Evolutionary conservation across 2,113 vertebrate genomes (phyloP).

Genomic region (Centropristis striata): DNA sequence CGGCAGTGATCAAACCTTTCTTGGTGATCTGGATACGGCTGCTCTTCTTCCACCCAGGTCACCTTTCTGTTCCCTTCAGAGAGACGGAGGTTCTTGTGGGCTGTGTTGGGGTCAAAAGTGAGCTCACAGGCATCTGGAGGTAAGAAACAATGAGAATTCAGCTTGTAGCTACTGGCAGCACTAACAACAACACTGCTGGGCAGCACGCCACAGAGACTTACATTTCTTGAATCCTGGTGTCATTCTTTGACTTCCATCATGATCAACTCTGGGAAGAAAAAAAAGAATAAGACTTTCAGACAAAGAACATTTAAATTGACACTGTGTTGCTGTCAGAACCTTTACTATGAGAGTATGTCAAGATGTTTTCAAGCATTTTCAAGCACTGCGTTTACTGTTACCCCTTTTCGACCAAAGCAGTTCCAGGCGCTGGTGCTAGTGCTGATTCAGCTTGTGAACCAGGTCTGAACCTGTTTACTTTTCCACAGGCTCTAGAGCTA

Average conservation of each 20-base stretch:
- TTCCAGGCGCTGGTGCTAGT: no score
- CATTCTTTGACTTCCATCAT: conserved; percentile 43
- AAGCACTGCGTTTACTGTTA: no score
- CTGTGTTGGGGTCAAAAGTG: conserved; percentile 37
- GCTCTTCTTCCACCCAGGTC: conserved; percentile 37
- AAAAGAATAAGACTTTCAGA: not conserved
- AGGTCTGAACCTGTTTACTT: no score
- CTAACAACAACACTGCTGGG: not conserved
- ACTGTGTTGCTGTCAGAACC: not conserved
- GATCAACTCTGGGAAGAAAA: conserved; percentile 52
- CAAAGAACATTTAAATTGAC: not conserved
- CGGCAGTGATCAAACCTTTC: conserved; percentile 37
- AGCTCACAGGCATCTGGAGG: conserved; percentile 61
- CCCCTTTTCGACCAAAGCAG: no score
- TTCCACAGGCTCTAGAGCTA: no score
- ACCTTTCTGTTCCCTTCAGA: conserved; percentile 59
- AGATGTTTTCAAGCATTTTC: no score
- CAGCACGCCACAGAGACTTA: conserved; percentile 41
- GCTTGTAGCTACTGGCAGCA: no score
- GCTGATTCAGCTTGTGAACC: no score
- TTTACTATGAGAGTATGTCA: not conserved
- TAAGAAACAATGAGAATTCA: not conserved
- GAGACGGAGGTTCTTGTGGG: conserved; percentile 54
- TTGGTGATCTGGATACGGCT: not conserved
- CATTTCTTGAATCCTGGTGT: conserved; percentile 73